phyloP scores from a whole-genome alignment of 2,113 vertebrate species.

The Bettongia penicillata region DNA sequence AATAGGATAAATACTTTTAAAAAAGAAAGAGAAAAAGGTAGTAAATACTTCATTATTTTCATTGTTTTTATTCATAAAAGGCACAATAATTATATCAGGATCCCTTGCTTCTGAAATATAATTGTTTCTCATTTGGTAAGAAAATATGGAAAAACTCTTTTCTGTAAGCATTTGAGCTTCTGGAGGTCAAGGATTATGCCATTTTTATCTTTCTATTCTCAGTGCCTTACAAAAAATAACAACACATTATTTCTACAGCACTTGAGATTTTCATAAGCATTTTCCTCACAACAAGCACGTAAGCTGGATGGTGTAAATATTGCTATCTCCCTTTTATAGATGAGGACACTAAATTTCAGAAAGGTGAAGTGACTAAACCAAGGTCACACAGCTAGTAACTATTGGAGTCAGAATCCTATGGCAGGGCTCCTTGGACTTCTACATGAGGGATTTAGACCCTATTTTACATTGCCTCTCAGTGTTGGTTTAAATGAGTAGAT shows the following conservation, averaged over 20 bases:
- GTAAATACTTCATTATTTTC: not conserved
- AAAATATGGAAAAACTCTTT: not conserved
- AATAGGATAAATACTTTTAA: not conserved
- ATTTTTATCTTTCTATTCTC: not conserved
- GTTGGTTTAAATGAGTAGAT: not conserved
- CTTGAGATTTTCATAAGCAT: not conserved
- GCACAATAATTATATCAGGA: not conserved
- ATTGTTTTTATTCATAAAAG: not conserved
- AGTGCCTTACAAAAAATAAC: not conserved
- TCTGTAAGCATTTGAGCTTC: not conserved
- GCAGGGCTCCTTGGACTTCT: not conserved
- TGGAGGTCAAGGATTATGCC: not conserved
- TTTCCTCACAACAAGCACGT: not conserved
- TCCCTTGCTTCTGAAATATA: not conserved
- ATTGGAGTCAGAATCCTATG: not conserved
- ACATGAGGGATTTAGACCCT: not conserved
- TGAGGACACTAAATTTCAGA: not conserved
- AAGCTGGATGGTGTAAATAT: not conserved
- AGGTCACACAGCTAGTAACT: not conserved
- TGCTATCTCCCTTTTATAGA: not conserved
- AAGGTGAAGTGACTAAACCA: not conserved
- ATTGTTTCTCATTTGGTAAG: not conserved
- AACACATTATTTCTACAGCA: not conserved
- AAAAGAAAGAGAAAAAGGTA: not conserved
- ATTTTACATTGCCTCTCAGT: not conserved